Percentiles rank a stretch among this genome's conserved stretches.
Conservation (phyloP, 2,113 vertebrate species). For the Corythaeola cristata region DNA sequence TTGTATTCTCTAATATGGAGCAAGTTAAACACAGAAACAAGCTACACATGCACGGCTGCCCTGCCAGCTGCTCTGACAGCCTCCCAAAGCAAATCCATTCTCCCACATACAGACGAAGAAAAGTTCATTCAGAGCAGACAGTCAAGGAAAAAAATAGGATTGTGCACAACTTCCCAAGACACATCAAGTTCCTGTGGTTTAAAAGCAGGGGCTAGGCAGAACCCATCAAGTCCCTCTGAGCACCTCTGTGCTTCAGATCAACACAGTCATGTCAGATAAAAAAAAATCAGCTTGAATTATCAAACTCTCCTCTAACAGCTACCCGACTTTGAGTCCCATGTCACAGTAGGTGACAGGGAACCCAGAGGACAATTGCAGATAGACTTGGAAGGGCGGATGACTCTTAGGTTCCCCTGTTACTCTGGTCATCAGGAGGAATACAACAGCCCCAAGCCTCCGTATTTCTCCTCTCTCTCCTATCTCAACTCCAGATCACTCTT, state of each 20-base stretch:
- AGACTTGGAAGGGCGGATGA: neutral
- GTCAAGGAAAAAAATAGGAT: neutral
- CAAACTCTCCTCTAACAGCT: neutral
- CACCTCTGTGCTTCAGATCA: neutral
- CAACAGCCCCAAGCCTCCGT: neutral
- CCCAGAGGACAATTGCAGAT: neutral
- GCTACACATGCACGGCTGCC: neutral
- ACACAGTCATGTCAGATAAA: neutral
- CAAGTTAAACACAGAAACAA: neutral
- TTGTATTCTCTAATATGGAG: neutral
- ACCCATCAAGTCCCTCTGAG: neutral
- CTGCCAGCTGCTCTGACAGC: neutral
- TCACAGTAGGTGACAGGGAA: neutral
- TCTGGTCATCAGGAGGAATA: neutral
- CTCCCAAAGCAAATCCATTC: neutral
- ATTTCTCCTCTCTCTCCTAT: neutral
- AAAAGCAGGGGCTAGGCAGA: neutral
- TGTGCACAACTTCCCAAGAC: neutral
- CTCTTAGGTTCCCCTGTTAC: neutral
- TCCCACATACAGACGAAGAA: neutral
- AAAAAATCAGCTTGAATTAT: neutral
- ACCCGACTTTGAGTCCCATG: neutral
- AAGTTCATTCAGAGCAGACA: neutral
- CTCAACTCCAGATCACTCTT: neutral
- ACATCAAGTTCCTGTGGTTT: neutral